Evolutionary conservation across 2,797 vertebrate genomes (phyloP), one percentile per base, ranked within the genome.

Genomic region (Rhodeus uyekii): DNA sequence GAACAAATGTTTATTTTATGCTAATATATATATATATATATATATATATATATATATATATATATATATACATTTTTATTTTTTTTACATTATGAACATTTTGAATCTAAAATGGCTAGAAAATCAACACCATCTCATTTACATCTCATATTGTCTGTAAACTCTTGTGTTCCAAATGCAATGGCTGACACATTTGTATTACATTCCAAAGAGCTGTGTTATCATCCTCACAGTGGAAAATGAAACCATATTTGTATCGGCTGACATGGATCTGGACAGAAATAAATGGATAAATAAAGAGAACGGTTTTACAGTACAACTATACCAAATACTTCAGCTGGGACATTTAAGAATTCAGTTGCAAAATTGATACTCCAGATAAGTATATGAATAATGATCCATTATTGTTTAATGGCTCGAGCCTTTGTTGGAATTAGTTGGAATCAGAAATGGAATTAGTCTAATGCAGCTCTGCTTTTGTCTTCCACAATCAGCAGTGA

Each of bases 401-500:
- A 34, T 61, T 58, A 78, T 76, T 67, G 10, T 42, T 85, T 78
- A 36, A 36, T 83, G 44, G 39, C 44, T 65, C 67, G 5, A 50
- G 36, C 60, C 89, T 86, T 88, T 91, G 78, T 85, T 55, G 86
- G 71, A 89, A 89, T 90, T 50, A 55, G 87, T 91, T 89, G 88
- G n/a, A n/a, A n/a, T n/a, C 87, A 89, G 86, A 84, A 84, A 77
- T 87, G 87, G 88, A 90, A 91, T 87, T 73, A n/a, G 87, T 85
- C 90, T 92, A 93, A 93, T 93, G 91, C 90, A 77, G 76, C 80
- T 89, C 87, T 36, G 60, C 64, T 79, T 81, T 82, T 83, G 82
- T 83, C 81, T 86, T 74, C 44, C 5, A 39, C 69, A 77, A 71
- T 84, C 78, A 69, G 64, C 50, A 77, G 63, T 76, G 83, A 82